Evolutionary conservation across 2,113 vertebrate species (phyloP).

Genomic region (Chrysochloris asiatica): DNA sequence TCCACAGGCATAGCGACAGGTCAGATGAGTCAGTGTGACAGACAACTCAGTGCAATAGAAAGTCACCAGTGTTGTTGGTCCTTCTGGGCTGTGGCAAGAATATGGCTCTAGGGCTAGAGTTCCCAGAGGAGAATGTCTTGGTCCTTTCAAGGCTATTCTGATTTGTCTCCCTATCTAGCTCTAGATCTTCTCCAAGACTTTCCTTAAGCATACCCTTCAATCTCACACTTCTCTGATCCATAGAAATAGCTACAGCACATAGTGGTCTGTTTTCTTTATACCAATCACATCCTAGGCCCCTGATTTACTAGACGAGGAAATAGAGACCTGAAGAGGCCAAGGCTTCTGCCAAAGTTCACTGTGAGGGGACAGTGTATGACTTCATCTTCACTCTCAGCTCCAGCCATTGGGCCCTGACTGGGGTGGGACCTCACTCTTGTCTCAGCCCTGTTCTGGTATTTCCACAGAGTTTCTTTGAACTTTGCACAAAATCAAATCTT

Average conservation of each 20-base stretch:
- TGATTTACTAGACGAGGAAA: neutral
- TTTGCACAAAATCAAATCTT: neutral
- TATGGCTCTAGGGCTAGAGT: neutral
- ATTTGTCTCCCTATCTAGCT: neutral
- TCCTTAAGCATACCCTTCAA: neutral
- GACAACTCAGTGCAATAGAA: neutral
- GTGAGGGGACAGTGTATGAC: neutral
- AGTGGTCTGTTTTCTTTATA: neutral
- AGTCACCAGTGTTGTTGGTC: accelerated
- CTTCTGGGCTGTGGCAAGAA: neutral
- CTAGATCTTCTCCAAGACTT: neutral
- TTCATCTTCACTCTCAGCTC: neutral
- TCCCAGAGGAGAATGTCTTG: neutral
- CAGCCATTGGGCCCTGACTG: neutral
- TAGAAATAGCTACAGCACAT: neutral
- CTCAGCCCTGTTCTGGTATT: neutral
- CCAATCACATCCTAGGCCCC: neutral
- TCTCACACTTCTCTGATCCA: neutral
- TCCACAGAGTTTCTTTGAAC: neutral
- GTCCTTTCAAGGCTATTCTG: neutral
- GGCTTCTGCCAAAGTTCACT: neutral
- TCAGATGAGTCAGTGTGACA: neutral
- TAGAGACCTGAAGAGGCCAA: neutral
- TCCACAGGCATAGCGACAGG: neutral
- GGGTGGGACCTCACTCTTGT: neutral